phyloP scores from a whole-genome alignment of 2,797 vertebrate genomes.

The Enteromius radiatus region DNA sequence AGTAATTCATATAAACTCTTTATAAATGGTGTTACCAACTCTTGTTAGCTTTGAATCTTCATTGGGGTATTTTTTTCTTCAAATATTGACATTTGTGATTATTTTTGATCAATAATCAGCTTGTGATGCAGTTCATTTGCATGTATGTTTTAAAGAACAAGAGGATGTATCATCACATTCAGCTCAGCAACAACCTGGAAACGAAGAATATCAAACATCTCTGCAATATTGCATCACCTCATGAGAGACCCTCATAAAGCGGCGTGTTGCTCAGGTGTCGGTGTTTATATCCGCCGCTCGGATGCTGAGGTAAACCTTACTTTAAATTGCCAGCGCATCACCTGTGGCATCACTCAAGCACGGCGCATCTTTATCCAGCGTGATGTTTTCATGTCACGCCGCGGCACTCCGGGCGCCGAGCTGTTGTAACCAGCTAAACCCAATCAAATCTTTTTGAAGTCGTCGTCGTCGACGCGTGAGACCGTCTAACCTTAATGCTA shows the following conservation, averaged over 20 bases:
- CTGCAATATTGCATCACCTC: conserved; percentile 36
- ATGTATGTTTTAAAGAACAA: no score
- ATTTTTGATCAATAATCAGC: no score
- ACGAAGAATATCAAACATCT: conserved; percentile 21
- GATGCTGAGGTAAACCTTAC: conserved; percentile 56
- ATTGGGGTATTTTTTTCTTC: no score
- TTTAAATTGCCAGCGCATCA: conserved; percentile 62
- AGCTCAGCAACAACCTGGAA: neutral
- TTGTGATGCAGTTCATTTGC: no score
- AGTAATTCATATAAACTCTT: no score
- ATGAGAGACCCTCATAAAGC: neutral
- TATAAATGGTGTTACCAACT: no score
- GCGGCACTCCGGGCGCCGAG: conserved; percentile 71
- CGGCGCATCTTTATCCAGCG: conserved; percentile 76
- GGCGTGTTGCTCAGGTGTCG: neutral
- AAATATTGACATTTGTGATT: no score
- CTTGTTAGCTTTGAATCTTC: no score
- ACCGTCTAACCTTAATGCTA: conserved; percentile 84
- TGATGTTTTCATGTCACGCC: conserved; percentile 84
- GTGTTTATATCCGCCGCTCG: conserved; percentile 10
- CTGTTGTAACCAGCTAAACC: conserved; percentile 76
- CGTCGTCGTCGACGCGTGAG: conserved; percentile 75
- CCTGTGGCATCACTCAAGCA: conserved; percentile 74
- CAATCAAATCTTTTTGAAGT: conserved; percentile 84
- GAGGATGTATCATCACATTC: neutral